These are phyloP conservation scores for Ericerus pela DNA, from an alignment of 1,140 invertebrate species.

Conservation along the genomic window DNA sequence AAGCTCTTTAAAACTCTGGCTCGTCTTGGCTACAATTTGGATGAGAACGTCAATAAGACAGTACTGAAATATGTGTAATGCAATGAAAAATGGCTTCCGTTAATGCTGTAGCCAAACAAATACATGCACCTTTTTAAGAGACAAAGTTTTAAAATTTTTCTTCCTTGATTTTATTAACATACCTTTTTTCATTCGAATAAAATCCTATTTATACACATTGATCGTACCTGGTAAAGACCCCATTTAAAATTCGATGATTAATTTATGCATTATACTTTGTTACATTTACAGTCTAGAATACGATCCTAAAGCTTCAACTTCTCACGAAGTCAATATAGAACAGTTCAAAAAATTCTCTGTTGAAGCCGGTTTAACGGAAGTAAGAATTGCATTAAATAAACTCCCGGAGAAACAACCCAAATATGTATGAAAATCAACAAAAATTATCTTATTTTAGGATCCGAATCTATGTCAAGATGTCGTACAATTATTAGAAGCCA, in stretches of 20 bases:
- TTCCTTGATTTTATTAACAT: not conserved
- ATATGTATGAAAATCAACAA: too few species aligned
- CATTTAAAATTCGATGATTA: constrained; percentile 14
- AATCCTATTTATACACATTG: not conserved
- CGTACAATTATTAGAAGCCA: constrained; percentile 35
- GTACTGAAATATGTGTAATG: too few species aligned
- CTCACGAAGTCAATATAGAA: constrained; percentile 34
- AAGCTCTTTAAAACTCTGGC: too few species aligned
- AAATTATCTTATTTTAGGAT: constrained; percentile 26
- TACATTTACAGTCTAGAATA: constrained; percentile 34
- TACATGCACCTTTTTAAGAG: too few species aligned
- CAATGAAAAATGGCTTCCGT: too few species aligned
- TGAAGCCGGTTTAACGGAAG: constrained; percentile 30
- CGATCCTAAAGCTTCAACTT: constrained; percentile 35
- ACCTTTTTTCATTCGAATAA: too few species aligned
- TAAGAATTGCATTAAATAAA: too few species aligned
- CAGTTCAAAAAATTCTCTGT: constrained; percentile 33
- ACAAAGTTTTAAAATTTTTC: too few species aligned
- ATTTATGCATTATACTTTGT: not conserved
- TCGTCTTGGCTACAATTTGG: too few species aligned
- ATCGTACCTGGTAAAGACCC: not conserved
- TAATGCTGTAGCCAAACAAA: too few species aligned
- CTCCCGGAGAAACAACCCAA: too few species aligned
- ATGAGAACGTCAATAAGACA: too few species aligned
- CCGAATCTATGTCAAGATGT: constrained; percentile 34